Conservation (phyloP, 2,888 invertebrate species). For the Peribatodes rhomboidaria region DNA sequence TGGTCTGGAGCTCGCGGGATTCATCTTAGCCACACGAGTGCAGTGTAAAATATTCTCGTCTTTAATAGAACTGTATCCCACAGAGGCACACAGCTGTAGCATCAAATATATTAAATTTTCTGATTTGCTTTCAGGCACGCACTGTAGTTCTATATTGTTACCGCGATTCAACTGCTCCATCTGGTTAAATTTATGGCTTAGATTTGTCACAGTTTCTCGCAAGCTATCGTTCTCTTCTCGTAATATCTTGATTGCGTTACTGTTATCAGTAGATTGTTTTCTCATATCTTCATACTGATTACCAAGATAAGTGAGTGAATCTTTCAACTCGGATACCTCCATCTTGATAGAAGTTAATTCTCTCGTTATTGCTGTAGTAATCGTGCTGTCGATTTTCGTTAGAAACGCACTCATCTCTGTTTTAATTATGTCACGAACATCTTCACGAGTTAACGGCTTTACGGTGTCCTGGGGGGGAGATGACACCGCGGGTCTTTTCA, state of each 20-base stretch:
- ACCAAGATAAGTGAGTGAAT: not conserved
- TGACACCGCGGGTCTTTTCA: not conserved
- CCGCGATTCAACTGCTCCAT: conserved; percentile 3
- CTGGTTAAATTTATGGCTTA: not conserved
- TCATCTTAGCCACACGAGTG: not conserved
- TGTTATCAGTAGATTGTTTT: not conserved
- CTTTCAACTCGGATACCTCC: not conserved
- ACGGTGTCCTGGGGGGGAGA: not conserved
- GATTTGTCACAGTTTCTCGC: not conserved
- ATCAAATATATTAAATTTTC: not conserved
- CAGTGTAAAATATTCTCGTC: not conserved
- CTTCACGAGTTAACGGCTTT: not conserved
- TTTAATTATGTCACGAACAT: not conserved
- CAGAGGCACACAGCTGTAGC: conserved; percentile 4
- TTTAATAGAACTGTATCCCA: conserved; percentile 1
- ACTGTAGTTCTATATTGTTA: conserved; percentile 4
- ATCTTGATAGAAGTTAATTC: not conserved
- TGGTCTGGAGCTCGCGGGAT: conserved; percentile 3
- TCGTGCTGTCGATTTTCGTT: not conserved
- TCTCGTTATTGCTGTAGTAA: not conserved
- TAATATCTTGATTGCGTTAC: not conserved
- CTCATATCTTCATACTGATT: too few species aligned
- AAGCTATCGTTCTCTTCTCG: not conserved
- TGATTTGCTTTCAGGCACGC: not conserved
- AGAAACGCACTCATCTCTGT: not conserved